Evolutionary conservation across 2,797 vertebrate species (phyloP).

Genomic region (Toxotes lorentzi): DNA sequence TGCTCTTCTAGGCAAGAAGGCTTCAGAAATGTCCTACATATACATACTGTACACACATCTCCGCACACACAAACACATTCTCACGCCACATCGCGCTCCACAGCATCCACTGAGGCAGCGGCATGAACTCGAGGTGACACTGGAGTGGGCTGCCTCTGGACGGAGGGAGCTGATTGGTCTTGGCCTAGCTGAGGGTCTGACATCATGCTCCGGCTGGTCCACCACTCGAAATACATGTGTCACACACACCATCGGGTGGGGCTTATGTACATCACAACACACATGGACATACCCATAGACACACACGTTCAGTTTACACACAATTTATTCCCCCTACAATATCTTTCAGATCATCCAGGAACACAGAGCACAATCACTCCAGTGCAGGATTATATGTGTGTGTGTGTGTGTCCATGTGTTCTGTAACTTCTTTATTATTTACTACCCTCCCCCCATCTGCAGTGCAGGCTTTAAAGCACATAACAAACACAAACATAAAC

Average conservation of each 20-base stretch:
- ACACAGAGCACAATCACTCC: slow-evolving; percentile 48
- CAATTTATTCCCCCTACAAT: slow-evolving; percentile 48
- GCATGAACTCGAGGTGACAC: slow-evolving; percentile 66
- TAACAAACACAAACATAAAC: too few species aligned
- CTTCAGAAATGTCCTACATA: slow-evolving; percentile 55
- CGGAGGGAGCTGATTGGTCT: slow-evolving; percentile 52
- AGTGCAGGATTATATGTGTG: slow-evolving; percentile 55
- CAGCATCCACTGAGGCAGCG: slow-evolving; percentile 29
- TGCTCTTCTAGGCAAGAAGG: slow-evolving; percentile 60
- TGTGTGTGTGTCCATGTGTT: not conserved
- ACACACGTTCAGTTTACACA: slow-evolving; percentile 20
- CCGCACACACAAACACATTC: slow-evolving; percentile 22
- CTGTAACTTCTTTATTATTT: slow-evolving; percentile 46
- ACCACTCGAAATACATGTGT: slow-evolving; percentile 34
- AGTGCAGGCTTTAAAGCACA: slow-evolving; percentile 29
- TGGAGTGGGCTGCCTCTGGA: slow-evolving; percentile 47
- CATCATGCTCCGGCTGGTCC: slow-evolving; percentile 27
- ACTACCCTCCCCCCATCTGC: slow-evolving; percentile 10
- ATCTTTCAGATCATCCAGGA: slow-evolving; percentile 52
- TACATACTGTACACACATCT: slow-evolving; percentile 22
- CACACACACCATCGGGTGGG: slow-evolving; percentile 19
- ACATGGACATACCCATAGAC: slow-evolving; percentile 6
- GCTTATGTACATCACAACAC: not conserved
- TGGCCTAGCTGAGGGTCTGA: slow-evolving; percentile 23
- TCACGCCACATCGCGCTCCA: slow-evolving; percentile 17